Base-by-base conservation (phyloP, 2,888 invertebrate species). In the Exocentrus adspersus region DNA sequence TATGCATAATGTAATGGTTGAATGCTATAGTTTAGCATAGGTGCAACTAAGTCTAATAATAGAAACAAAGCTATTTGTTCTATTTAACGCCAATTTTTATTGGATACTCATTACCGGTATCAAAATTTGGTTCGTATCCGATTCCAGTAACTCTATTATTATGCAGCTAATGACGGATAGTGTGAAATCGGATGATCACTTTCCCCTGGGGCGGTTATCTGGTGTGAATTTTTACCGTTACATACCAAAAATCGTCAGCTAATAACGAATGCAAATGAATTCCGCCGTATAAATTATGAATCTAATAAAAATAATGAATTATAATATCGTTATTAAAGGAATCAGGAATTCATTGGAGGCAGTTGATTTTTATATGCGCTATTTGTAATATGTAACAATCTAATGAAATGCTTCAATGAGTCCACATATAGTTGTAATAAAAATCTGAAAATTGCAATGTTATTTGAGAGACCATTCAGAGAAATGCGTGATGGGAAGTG, bases 171-270 rank as follows among this genome's bases (percentile, higher is more conserved):
- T 57, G 46, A 17, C 46, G 32, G 20, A 30, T 28, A 57, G 57
- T 46, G 57, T 57, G 46, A 57, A 57, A 57, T 57, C 57, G 57
- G 45, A 57, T 57, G 56, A 46, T 45, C 57, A 57, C 57, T 46
- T 57, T 57, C 46, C 43, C 17, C 45, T 17, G 5, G 12, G 16
- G 28, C 19, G 16, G 45, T 4, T 20, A 17, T 6, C 9, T 2
- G 5, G 16, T 14, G 9, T 3, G 20, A 20, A 46, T 46, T 57
- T 30, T 45, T 45, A 57, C 57, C 45, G 57, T 46, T 45, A n/a
- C n/a, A n/a, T n/a, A 45, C 5, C 57, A 46, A 57, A 45, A 57
- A 57, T 46, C 45, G 54, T 43, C 42, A 28, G 16, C 17, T 21
- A 42, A 16, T 28, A 42, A 28, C 43, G 45, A 43, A 43, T 28